Evolutionary conservation across 2,888 invertebrate species (phyloP), one percentile per base, ranked within the genome.

Genomic region (Amiota communis): DNA sequence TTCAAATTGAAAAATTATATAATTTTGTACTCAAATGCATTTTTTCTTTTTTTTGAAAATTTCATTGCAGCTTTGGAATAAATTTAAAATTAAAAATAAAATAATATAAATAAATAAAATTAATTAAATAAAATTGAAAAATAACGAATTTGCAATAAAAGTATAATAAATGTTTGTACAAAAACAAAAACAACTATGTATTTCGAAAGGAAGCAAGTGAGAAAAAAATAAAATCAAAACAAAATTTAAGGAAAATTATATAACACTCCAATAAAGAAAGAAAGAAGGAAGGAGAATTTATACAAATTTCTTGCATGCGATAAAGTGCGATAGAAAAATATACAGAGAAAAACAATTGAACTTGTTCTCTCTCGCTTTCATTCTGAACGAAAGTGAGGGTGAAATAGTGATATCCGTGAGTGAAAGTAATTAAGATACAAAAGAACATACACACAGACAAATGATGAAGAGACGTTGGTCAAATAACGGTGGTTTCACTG

Each of bases 391-490:
- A 15, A 36, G 36, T 36, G 36, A 36, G 36, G 36, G 20, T 65
- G 15, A 23, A 57, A 17, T 11, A 57, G 17, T 17, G 12, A 57
- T 8, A n/a, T 47, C 61, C 9, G 13, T 57, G n/a, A 56, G 70
- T 57, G 1, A 57, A 57, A 17, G 17, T 10, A 17, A 17, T 57
- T 57, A 17, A 57, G 17, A 10, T 10, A 15, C 57, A 8, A 13
- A 57, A 10, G 17, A 15, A 8, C 23, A 11, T 3, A 17, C 17
- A 11, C 15, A 11, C 80, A 85, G 81, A 36, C 85, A 84, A 84
- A 90, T 91, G 91, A 94, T 94, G 94, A 94, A 93, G 92, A 93
- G 94, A 89, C 93, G 94, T 91, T 94, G 94, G 94, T 93, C 93
- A 79, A 93, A 94, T 91, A 93, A 93, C 91, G 93, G 93, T 90